Evolutionary conservation across 2,888 invertebrate genomes (phyloP).

Genomic region (Dicycla oo): DNA sequence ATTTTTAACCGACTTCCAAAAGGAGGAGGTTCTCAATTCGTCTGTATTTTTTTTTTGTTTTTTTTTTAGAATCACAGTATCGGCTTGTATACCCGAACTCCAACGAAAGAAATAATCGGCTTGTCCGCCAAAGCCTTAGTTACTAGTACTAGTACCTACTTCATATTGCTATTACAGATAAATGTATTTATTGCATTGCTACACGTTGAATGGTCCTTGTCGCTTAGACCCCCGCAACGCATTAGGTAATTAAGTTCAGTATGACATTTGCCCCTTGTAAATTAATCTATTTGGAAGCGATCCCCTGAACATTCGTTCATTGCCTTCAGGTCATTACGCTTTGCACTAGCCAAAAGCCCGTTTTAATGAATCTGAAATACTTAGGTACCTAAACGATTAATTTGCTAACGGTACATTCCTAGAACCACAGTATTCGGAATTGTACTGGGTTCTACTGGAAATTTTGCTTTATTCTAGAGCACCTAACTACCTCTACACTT

Average conservation of each 20-base stretch:
- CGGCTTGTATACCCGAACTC: neutral
- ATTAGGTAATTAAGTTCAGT: slow-evolving; percentile 29
- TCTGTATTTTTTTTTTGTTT: no score
- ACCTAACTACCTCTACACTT: no score
- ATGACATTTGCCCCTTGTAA: slow-evolving; percentile 22
- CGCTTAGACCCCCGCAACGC: slow-evolving; percentile 9
- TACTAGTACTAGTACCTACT: neutral
- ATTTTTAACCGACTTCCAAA: no score
- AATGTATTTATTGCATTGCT: neutral
- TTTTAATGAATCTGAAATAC: slow-evolving; percentile 14
- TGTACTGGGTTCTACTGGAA: neutral
- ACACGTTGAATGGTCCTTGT: neutral
- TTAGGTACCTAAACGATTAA: neutral
- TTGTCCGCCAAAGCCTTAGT: no score
- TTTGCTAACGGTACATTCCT: neutral
- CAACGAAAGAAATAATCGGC: neutral
- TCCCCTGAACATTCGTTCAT: slow-evolving; percentile 13
- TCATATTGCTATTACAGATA: neutral
- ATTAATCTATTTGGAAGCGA: slow-evolving; percentile 30
- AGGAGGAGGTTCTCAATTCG: no score
- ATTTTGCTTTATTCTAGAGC: no score
- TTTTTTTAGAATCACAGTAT: neutral
- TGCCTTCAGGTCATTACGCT: slow-evolving; percentile 11
- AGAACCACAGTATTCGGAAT: slow-evolving; percentile 9
- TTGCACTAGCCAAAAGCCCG: neutral